Evolutionary conservation across 2,113 vertebrate genomes (phyloP).

Genomic region (Bombycilla garrulus): DNA sequence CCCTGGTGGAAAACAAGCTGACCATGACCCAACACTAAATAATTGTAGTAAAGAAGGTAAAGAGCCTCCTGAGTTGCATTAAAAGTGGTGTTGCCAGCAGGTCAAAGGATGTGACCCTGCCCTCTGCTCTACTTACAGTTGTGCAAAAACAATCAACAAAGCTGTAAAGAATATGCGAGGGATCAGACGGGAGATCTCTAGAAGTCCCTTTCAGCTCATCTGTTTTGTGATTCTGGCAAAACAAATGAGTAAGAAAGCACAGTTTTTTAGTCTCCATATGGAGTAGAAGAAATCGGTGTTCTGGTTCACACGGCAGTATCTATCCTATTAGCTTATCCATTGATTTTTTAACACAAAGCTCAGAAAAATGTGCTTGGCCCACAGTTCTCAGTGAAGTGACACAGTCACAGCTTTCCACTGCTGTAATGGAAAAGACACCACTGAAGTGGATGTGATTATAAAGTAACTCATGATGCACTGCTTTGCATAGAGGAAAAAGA

Average conservation of each 20-base stretch:
- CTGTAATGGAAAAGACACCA: neutral
- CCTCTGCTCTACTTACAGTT: neutral
- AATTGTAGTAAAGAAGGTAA: neutral
- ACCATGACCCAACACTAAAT: neutral
- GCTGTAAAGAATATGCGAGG: neutral
- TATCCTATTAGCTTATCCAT: neutral
- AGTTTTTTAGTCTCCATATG: neutral
- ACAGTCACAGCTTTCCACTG: neutral
- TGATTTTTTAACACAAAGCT: neutral
- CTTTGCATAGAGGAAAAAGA: neutral
- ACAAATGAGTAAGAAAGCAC: neutral
- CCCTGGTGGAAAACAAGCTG: neutral
- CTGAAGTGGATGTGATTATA: neutral
- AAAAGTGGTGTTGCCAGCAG: neutral
- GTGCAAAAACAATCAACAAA: neutral
- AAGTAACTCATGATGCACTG: neutral
- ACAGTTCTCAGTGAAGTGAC: neutral
- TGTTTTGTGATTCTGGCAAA: neutral
- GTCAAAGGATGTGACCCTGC: neutral
- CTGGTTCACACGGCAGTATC: neutral
- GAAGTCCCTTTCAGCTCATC: neutral
- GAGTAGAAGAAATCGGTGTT: neutral
- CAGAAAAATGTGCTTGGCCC: neutral
- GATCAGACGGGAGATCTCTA: neutral
- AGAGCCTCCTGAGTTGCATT: neutral